Base-by-base conservation (phyloP, 92 coral and sea anemone genomes). In the Phymanthus crucifer region DNA sequence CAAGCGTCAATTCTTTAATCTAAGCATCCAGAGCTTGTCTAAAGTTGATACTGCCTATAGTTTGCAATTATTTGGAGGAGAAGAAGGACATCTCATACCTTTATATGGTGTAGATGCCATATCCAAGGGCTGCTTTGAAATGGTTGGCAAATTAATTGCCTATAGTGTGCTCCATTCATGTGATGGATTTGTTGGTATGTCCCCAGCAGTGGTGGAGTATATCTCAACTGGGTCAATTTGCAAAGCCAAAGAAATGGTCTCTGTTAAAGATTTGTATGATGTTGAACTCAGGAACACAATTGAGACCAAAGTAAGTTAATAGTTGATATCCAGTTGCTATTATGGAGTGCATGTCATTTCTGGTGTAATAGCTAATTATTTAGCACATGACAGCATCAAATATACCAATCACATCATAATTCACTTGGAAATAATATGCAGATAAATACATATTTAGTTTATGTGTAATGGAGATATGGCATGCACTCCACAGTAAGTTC, bases 201-300 rank as follows among this genome's bases (percentile, higher is more conserved):
- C 81, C n/a, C 86, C 86, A 47, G 86, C 80, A 43, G 80, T 74
- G 33, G 80, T 82, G 29, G 72, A 74, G 67, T 74, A 82, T 65
- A 36, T 82, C 38, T 32, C 73, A 57, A 54, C 80, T 73, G 86
- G 80, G 54, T 81, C 79, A 14, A 69, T 72, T 18, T 37, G 17
- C 48, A 43, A 81, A 64, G 73, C 85, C 32, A 40, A 21, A 17
- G 46, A 32, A 19, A 50, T 14, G 52, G 79, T 81, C 8, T 26
- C 85, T 23, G 72, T 24, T 37, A 31, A 54, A 29, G 85, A 81
- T 66, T 31, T 81, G 48, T 37, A 40, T 72, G 73, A 81, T 72
- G 2, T 81, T 29, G 85, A 81, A 19, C 80, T 76, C 36, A 76
- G 56, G 23, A 27, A 7, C 38, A 56, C 18, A 19, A 76, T 76